phyloP scores from a whole-genome alignment of 2,888 invertebrate genomes.

The Andrena fulva region DNA sequence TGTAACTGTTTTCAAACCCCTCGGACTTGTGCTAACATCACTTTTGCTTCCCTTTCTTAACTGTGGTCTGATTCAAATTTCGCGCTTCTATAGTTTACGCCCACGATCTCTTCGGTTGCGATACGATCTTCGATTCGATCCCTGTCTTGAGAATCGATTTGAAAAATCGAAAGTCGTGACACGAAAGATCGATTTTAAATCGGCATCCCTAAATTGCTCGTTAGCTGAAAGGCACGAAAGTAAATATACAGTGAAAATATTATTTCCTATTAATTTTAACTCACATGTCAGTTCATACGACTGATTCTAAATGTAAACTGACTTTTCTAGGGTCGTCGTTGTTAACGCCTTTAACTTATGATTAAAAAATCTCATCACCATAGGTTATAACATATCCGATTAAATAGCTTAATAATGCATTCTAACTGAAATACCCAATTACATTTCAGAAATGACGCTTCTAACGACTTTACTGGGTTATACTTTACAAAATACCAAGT shows the following conservation, averaged over 20 bases:
- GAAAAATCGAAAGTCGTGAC: background rate
- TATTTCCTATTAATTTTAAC: background rate
- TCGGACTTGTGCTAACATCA: too few species aligned
- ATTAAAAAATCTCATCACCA: background rate
- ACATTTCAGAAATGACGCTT: slow-evolving; percentile 40
- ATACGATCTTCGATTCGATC: background rate
- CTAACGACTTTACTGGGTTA: slow-evolving; percentile 12
- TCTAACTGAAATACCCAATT: slow-evolving; percentile 3
- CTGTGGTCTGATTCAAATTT: too few species aligned
- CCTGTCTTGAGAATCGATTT: background rate
- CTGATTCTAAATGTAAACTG: background rate
- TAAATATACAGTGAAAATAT: slow-evolving; percentile 14
- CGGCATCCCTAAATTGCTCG: background rate
- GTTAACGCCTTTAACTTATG: background rate
- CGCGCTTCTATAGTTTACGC: too few species aligned
- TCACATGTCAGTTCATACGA: background rate
- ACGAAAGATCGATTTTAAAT: background rate
- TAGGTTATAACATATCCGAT: slow-evolving; percentile 8
- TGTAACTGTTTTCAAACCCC: too few species aligned
- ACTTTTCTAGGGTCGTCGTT: background rate
- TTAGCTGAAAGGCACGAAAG: background rate
- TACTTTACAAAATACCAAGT: slow-evolving; percentile 26
- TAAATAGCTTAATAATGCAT: background rate
- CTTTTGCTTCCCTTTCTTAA: too few species aligned
- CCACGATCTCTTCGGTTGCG: background rate